Base-by-base conservation (phyloP, 2,797 vertebrate genomes). In the Anabas testudineus region DNA sequence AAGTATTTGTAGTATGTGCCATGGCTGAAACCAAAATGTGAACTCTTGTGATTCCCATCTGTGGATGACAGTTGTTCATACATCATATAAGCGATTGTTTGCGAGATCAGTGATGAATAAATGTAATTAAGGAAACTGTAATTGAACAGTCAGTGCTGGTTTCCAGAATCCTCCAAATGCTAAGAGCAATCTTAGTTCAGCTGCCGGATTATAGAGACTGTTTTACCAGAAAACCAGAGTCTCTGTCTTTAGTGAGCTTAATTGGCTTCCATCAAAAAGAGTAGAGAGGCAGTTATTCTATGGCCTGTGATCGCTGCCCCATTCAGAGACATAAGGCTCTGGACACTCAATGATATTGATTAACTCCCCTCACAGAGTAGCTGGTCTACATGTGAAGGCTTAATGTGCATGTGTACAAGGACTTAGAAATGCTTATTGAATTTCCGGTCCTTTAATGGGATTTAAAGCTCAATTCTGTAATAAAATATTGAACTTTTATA, bases 261-360 rank as follows among this genome's bases (percentile, higher is more conserved):
- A 80, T 65, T 74, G 32, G 48, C 55, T 54, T 71, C 39, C 45
- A 46, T 69, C 22, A 72, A 54, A 76, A 46, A 15, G 54, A 67
- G 65, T 24, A 52, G 47, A 49, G 70, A 81, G 61, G 60, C 47
- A 15, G 63, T 67, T 34, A 21, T 46, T 72, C 67, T 61, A 59
- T 36, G 19, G 67, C 55, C 56, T 62, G 54, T 67, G 66, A 82
- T 84, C 77, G 55, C 62, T 65, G 73, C 82, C 71, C 64, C 37
- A 21, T 68, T 56, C 30, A 41, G 64, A 85, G 71, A 75, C 81
- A 61, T 18, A n/a, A 67, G 49, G 49, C 81, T 76, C 63, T 2
- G 47, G 60, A 86, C 80, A 71, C 82, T 86, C 74, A 57, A 78
- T 84, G 74, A 30, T 87, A 87, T 82, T 66, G 80, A 89, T 90